These are phyloP conservation scores for Amblyteles armatorius DNA, from an alignment of 2,888 invertebrate species.

Conservation along the genomic window DNA sequence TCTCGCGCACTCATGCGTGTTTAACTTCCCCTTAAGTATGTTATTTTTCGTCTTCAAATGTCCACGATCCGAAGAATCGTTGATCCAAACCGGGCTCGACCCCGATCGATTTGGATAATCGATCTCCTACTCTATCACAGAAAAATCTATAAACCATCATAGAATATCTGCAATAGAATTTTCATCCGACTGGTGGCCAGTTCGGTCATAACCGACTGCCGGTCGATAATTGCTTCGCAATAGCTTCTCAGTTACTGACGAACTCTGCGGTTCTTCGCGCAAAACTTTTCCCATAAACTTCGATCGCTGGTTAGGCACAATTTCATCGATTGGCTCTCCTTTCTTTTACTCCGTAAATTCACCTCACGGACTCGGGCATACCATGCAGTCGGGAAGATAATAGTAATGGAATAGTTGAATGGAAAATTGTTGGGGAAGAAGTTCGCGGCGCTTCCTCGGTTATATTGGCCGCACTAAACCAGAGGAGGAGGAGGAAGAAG, in stretches of 20 bases:
- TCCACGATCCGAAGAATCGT: no score
- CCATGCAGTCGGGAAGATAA: no score
- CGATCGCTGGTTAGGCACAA: no score
- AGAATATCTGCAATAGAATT: no score
- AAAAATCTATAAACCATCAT: no score
- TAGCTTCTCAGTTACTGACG: neutral
- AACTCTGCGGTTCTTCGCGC: neutral
- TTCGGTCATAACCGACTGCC: neutral
- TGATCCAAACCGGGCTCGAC: no score
- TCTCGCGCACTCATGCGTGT: no score
- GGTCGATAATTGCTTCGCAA: neutral
- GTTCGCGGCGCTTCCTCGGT: conserved; percentile 25
- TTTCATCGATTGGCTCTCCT: neutral
- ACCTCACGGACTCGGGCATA: no score
- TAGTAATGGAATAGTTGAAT: conserved; percentile 9
- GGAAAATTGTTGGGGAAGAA: conserved; percentile 1
- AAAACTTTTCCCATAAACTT: neutral
- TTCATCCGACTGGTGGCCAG: neutral
- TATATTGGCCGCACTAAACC: conserved; percentile 22
- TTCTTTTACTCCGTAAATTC: neutral
- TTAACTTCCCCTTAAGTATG: no score
- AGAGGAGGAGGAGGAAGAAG: conserved; percentile 10
- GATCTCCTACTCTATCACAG: no score
- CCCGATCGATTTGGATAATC: no score
- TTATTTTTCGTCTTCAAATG: no score